A percentile compares a stretch with the other conserved stretches of the same genome.
These are phyloP conservation scores for Heliocidaris tuberculata DNA, from an alignment of 35 echinoderm and acorn worm species.

Conservation along the genomic window DNA sequence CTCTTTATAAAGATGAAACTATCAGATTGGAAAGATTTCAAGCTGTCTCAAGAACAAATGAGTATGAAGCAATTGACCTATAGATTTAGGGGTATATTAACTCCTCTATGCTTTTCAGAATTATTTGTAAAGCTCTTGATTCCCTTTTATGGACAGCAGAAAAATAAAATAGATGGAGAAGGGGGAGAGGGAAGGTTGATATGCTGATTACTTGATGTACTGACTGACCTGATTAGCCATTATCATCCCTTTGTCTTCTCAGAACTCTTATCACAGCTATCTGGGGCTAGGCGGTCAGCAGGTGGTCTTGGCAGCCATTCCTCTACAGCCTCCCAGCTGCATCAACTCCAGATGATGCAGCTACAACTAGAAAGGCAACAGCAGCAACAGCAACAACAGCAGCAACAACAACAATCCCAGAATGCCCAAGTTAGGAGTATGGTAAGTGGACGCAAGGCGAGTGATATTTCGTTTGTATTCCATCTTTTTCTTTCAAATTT, in stretches of 20 bases:
- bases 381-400: slow-evolving; percentile 70
- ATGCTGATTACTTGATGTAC: too few relatives aligned
- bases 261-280: slow-evolving; percentile 98
- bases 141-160: too few relatives aligned
- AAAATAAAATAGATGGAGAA: too few relatives aligned
- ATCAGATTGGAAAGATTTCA: too few relatives aligned
- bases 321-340: slow-evolving; percentile 92
- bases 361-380: slow-evolving; percentile 93
- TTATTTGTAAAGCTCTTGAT: too few relatives aligned
- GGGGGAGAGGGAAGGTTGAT: too few relatives aligned
- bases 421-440: slow-evolving; percentile 49
- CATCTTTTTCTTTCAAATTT: background rate
- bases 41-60: too few relatives aligned
- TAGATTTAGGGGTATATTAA: too few relatives aligned
- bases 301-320: slow-evolving; percentile 63
- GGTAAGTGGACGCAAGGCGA: background rate
- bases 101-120: too few relatives aligned
- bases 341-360: slow-evolving; percentile 98
- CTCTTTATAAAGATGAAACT: too few relatives aligned
- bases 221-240: background rate
- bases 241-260: background rate
- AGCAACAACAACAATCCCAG: slow-evolving; percentile 46
- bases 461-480: background rate
- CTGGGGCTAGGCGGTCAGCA: slow-evolving; percentile 84
- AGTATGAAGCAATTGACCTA: too few relatives aligned